Percentiles rank a stretch among this genome's conserved stretches.
phyloP scores from a whole-genome alignment of 2,888 invertebrate genomes.

The Scotopteryx bipunctaria region DNA sequence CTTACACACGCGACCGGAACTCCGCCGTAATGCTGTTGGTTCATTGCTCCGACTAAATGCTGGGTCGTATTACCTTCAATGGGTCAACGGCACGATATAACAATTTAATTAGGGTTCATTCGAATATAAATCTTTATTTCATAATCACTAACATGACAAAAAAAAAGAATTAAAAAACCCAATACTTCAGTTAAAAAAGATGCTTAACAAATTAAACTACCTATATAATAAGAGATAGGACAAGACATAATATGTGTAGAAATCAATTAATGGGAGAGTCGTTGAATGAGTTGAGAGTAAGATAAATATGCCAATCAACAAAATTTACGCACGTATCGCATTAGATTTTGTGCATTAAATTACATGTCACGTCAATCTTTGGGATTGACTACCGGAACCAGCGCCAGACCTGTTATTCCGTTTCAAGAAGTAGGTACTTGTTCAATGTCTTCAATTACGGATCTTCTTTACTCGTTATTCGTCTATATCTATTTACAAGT shows the following conservation, averaged over 20 bases:
- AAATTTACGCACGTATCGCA: not conserved
- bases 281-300: not conserved
- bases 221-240: not conserved
- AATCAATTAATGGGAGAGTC: not conserved
- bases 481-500: conserved; percentile 29
- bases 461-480: not conserved
- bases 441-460: not conserved
- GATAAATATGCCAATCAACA: conserved; percentile 8
- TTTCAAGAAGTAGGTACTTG: not conserved
- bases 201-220: not conserved
- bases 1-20: conserved; percentile 32
- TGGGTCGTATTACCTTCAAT: conserved; percentile 13
- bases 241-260: not conserved
- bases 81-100: conserved; percentile 18
- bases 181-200: not conserved
- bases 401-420: conserved; percentile 5
- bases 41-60: conserved; percentile 25
- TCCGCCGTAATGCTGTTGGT: conserved; percentile 23
- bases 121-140: conserved; percentile 16
- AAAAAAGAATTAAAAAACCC: not conserved
- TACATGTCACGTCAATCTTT: not conserved
- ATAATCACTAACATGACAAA: conserved; percentile 1
- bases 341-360: not conserved
- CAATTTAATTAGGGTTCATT: conserved; percentile 11
- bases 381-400: conserved; percentile 4